Percentiles rank a stretch among this genome's conserved stretches.
phyloP scores from a whole-genome alignment of 1,140 invertebrate genomes.

The Orius insidiosus region DNA sequence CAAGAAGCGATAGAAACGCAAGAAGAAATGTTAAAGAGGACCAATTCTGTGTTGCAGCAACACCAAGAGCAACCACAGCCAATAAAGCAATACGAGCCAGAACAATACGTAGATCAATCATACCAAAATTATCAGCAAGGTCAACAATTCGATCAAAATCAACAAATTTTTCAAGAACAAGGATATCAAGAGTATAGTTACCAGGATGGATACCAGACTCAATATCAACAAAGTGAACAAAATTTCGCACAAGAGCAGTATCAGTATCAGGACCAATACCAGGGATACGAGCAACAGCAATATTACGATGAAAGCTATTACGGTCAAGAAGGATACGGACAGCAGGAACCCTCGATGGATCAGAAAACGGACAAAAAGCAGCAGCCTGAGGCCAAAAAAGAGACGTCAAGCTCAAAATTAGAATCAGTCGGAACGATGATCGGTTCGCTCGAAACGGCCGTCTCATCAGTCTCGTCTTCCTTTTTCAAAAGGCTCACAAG shows the following conservation, averaged over 20 bases:
- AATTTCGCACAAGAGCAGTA: slow-evolving; percentile 25
- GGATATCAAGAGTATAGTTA: background rate
- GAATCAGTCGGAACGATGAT: background rate
- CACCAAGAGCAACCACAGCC: slow-evolving; percentile 11
- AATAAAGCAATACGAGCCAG: slow-evolving; percentile 20
- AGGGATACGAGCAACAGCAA: slow-evolving; percentile 16
- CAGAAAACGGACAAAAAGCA: background rate
- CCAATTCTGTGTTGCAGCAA: slow-evolving; percentile 19
- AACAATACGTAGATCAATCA: slow-evolving; percentile 21
- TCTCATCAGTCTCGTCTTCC: background rate
- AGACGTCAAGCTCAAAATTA: too few species aligned
- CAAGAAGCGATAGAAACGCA: slow-evolving; percentile 9
- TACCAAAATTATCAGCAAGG: slow-evolving; percentile 21
- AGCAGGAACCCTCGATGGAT: slow-evolving; percentile 1
- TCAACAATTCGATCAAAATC: slow-evolving; percentile 23
- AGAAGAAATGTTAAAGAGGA: slow-evolving; percentile 15
- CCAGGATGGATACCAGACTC: background rate
- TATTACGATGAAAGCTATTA: slow-evolving; percentile 16
- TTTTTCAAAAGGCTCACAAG: slow-evolving; percentile 8
- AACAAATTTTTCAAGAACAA: slow-evolving; percentile 23
- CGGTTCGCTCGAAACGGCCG: slow-evolving; percentile 1
- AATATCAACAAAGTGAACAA: background rate
- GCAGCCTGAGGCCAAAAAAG: background rate
- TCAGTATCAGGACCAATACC: slow-evolving; percentile 22
- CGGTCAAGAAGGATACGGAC: slow-evolving; percentile 5